A percentile compares a stretch with the other conserved stretches of the same genome.
These are phyloP conservation scores for Nymphalis c-album DNA, from an alignment of 2,888 invertebrate genomes.

Conservation along the genomic window DNA sequence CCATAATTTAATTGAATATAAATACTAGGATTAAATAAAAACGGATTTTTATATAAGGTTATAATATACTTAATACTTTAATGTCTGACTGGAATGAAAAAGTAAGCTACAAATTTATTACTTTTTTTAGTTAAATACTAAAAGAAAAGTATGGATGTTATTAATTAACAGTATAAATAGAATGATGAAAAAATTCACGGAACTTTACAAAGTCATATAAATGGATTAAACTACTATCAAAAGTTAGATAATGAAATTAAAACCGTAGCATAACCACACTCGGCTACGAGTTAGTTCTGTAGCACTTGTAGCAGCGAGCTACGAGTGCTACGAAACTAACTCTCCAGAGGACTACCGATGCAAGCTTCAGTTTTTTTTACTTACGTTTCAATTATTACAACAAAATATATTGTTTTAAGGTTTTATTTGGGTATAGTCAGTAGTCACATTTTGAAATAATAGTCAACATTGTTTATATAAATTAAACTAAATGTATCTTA, in stretches of 20 bases:
- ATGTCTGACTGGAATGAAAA: no score
- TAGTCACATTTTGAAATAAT: no score
- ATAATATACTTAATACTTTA: no score
- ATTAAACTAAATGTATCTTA: no score
- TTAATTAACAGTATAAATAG: neutral
- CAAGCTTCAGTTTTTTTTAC: constrained; percentile 5
- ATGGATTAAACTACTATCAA: constrained; percentile 27
- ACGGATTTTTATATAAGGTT: no score
- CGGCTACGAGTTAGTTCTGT: constrained; percentile 21
- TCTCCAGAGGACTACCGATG: constrained; percentile 4
- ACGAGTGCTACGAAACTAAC: constrained; percentile 19
- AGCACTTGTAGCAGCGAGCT: constrained; percentile 21
- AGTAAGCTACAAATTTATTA: no score
- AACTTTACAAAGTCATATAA: constrained; percentile 27
- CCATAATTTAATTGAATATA: no score
- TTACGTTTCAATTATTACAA: constrained; percentile 1
- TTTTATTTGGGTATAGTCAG: neutral
- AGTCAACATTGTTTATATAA: no score
- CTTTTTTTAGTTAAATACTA: neutral
- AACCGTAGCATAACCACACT: constrained; percentile 29
- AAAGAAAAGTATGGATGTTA: neutral
- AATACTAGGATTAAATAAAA: no score
- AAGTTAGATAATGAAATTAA: constrained; percentile 33
- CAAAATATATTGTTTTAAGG: neutral
- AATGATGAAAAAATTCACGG: constrained; percentile 6